These are phyloP conservation scores for Cantharis nigra DNA, from an alignment of 2,888 invertebrate genomes.

Conservation along the genomic window DNA sequence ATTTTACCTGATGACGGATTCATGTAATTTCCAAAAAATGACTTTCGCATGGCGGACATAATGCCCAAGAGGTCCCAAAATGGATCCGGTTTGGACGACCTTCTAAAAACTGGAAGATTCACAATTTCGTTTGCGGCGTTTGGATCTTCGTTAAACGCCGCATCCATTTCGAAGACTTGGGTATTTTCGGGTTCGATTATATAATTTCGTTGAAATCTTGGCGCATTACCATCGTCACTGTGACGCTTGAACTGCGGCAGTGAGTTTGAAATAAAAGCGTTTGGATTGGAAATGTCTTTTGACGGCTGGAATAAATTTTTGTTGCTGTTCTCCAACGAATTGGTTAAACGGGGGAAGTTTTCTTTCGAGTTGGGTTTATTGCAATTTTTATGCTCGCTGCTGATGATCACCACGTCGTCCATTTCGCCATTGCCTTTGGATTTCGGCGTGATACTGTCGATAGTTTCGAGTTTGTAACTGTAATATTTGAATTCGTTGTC, in stretches of 20 bases:
- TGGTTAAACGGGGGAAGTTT: neutral
- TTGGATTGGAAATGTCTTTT: neutral
- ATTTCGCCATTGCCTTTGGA: neutral
- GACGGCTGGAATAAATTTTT: neutral
- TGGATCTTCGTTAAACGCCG: neutral
- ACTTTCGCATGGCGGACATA: slow-evolving; percentile 15
- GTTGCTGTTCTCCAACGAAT: neutral
- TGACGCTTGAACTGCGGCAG: slow-evolving; percentile 2
- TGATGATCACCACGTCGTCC: neutral
- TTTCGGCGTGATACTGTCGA: neutral
- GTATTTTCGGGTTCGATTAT: slow-evolving; percentile 15
- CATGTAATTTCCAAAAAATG: slow-evolving; percentile 13
- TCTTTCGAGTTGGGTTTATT: neutral
- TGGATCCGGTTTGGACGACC: neutral
- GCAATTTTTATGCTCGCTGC: neutral
- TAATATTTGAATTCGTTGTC: neutral
- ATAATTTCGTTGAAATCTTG: slow-evolving; percentile 2
- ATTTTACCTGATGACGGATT: slow-evolving; percentile 8
- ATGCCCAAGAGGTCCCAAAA: slow-evolving; percentile 17
- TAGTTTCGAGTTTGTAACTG: neutral
- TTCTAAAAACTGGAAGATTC: neutral
- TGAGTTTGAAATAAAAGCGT: neutral
- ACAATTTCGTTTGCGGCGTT: neutral
- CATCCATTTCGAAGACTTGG: slow-evolving; percentile 6
- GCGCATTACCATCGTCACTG: neutral